A percentile compares a stretch with the other conserved stretches of the same genome.
phyloP scores from a whole-genome alignment of 2,888 invertebrate genomes.

The Drosophila siamana region DNA sequence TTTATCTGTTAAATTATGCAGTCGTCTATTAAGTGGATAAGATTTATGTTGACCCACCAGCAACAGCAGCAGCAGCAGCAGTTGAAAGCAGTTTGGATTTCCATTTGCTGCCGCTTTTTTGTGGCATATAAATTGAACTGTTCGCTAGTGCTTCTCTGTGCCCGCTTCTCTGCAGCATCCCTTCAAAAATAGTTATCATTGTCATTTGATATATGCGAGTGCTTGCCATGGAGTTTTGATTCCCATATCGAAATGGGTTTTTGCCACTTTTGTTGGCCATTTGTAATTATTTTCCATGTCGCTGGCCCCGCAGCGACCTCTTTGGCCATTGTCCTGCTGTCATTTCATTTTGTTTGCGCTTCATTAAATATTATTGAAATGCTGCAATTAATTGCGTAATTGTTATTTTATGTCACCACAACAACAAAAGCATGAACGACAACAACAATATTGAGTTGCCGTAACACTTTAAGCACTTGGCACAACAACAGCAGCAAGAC shows the following conservation, averaged over 20 bases:
- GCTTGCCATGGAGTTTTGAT: slow-evolving; percentile 5
- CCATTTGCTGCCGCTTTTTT: slow-evolving; percentile 25
- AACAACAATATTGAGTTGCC: slow-evolving; percentile 38
- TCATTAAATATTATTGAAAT: slow-evolving; percentile 81
- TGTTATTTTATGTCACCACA: slow-evolving; percentile 76
- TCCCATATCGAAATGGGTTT: slow-evolving; percentile 11
- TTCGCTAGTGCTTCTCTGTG: neutral
- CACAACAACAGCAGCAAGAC: slow-evolving; percentile 40
- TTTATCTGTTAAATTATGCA: slow-evolving; percentile 81
- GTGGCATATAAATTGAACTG: slow-evolving; percentile 9
- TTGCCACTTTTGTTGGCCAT: slow-evolving; percentile 32
- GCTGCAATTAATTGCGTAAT: slow-evolving; percentile 80
- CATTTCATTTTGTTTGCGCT: slow-evolving; percentile 79
- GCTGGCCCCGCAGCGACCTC: slow-evolving; percentile 7
- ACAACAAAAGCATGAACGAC: slow-evolving; percentile 22
- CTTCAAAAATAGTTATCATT: slow-evolving; percentile 18
- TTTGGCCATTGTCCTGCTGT: slow-evolving; percentile 43
- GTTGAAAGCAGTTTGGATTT: slow-evolving; percentile 42
- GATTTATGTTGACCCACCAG: slow-evolving; percentile 71
- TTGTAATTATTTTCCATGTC: slow-evolving; percentile 72
- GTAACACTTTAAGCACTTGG: slow-evolving; percentile 68
- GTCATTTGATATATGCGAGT: slow-evolving; percentile 16
- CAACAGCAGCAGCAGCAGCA: slow-evolving; percentile 13
- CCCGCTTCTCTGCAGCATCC: neutral
- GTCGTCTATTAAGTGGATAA: slow-evolving; percentile 79